Conservation (phyloP, 2,113 vertebrate genomes). For the Serinus canaria region DNA sequence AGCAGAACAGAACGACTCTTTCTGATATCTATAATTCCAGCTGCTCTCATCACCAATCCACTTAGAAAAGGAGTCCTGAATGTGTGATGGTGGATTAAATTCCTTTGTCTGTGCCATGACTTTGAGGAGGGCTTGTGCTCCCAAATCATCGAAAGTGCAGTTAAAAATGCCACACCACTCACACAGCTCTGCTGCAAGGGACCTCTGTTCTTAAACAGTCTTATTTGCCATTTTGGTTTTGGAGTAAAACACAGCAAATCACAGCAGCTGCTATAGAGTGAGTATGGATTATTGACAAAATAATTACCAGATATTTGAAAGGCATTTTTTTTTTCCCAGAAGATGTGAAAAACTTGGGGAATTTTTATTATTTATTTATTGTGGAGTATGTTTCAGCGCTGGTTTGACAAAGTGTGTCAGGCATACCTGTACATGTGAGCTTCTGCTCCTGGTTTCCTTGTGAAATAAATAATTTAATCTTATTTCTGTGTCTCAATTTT, state of each 20-base stretch:
- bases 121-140: background rate
- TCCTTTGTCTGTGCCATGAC: background rate
- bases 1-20: background rate
- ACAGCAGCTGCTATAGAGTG: background rate
- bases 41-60: background rate
- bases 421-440: background rate
- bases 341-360: background rate
- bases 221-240: background rate
- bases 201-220: background rate
- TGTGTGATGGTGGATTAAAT: background rate
- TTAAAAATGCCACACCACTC: background rate
- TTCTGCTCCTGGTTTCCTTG: background rate
- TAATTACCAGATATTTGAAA: background rate
- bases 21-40: constrained; percentile 15
- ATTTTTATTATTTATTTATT: background rate
- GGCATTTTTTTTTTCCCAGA: too few species aligned
- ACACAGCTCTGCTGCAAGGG: background rate
- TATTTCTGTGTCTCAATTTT: background rate
- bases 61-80: constrained; percentile 7
- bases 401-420: background rate
- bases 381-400: background rate
- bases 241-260: background rate
- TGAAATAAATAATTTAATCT: background rate
- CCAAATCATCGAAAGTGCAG: background rate
- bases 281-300: background rate